These are phyloP conservation scores for Tholera decimalis DNA, from an alignment of 2,888 invertebrate species.

Conservation along the genomic window DNA sequence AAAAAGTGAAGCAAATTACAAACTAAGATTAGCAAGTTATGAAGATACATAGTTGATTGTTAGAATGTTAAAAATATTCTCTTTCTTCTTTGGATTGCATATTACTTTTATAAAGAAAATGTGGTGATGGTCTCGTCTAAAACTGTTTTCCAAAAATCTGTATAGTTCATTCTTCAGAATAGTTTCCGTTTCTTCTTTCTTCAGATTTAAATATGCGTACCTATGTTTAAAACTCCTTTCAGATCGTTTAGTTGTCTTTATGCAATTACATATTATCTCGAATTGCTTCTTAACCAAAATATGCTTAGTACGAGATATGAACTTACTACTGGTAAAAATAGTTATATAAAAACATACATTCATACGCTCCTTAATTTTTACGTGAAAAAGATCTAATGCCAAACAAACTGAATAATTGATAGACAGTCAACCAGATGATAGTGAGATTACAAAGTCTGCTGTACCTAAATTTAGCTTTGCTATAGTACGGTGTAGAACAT, in stretches of 20 bases:
- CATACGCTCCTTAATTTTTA: neutral
- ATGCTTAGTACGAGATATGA: too few species aligned
- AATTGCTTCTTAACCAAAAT: neutral
- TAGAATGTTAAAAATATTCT: neutral
- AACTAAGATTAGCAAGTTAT: neutral
- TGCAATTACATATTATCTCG: too few species aligned
- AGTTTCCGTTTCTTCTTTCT: too few species aligned
- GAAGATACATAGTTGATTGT: neutral
- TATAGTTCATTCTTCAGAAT: too few species aligned
- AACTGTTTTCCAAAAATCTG: neutral
- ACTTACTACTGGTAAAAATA: neutral
- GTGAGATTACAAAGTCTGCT: neutral
- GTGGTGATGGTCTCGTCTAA: neutral
- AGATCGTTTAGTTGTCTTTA: too few species aligned
- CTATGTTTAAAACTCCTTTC: too few species aligned
- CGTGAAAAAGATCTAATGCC: neutral
- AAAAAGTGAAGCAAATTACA: constrained; percentile 3
- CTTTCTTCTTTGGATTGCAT: neutral
- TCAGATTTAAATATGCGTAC: too few species aligned
- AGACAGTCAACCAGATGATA: neutral
- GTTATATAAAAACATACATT: neutral
- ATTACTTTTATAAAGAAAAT: neutral
- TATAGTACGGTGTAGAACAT: too few species aligned
- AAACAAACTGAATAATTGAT: neutral
- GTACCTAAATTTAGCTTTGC: too few species aligned